Percentiles rank a stretch among this genome's conserved stretches.
Conservation (phyloP, 2,888 invertebrate species). For the Bugulina stolonifera region DNA sequence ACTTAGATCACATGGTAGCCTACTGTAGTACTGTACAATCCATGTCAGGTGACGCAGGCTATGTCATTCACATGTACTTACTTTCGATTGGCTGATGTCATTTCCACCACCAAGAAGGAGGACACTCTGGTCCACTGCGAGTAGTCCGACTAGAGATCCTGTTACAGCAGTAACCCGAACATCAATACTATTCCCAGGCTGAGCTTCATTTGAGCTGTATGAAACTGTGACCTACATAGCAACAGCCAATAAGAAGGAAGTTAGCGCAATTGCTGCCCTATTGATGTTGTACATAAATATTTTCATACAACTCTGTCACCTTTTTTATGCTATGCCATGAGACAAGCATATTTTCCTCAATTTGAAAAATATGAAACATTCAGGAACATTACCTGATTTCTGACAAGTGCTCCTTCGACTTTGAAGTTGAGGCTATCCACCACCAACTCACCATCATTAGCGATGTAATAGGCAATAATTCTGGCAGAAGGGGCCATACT, state of each 20-base stretch:
- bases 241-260: too few species aligned
- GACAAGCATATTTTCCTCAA: too few species aligned
- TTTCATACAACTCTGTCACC: too few species aligned
- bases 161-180: slow-evolving; percentile 73
- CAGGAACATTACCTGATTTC: slow-evolving; percentile 52
- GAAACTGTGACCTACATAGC: slow-evolving; percentile 61
- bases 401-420: slow-evolving; percentile 70
- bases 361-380: too few species aligned
- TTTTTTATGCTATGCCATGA: too few species aligned
- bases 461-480: slow-evolving; percentile 73
- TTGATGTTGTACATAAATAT: too few species aligned
- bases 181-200: slow-evolving; percentile 72
- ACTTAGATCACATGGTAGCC: too few species aligned
- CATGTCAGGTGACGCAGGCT: too few species aligned
- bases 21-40: too few species aligned
- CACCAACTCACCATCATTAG: slow-evolving; percentile 59
- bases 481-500: slow-evolving; percentile 65
- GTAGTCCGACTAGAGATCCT: slow-evolving; percentile 76
- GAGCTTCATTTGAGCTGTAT: slow-evolving; percentile 57
- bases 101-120: slow-evolving; percentile 68
- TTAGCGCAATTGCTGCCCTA: too few species aligned
- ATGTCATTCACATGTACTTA: too few species aligned
- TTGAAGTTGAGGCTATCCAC: slow-evolving; percentile 77
- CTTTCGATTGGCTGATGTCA: slow-evolving; percentile 59
- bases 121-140: slow-evolving; percentile 82